Percentiles rank a stretch among this genome's conserved stretches.
These are phyloP conservation scores for Margaritifera margaritifera DNA, from an alignment of 2,888 invertebrate species.

Conservation along the genomic window DNA sequence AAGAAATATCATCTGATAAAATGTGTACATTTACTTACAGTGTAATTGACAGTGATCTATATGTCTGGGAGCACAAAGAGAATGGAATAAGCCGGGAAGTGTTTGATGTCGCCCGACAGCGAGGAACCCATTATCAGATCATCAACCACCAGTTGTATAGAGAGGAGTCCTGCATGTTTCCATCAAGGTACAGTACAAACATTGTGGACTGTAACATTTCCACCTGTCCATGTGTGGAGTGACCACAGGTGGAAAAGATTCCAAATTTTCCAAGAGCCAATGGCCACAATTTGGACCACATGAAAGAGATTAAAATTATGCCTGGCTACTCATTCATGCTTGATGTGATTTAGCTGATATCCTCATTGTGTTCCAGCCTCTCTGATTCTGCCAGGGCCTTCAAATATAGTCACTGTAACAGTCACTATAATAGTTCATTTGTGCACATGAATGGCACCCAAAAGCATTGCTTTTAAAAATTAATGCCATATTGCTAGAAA, in stretches of 20 bases:
- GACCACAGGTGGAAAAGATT: not conserved
- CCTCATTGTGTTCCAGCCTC: too few species aligned
- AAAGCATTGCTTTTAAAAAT: too few species aligned
- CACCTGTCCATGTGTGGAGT: not conserved
- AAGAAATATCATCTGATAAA: not conserved
- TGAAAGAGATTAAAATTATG: too few species aligned
- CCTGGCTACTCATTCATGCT: too few species aligned
- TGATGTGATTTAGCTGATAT: too few species aligned
- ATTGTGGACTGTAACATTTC: not conserved
- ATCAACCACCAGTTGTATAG: conserved; percentile 86
- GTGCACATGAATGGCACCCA: too few species aligned
- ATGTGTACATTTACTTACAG: conserved; percentile 52
- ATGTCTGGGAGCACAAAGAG: conserved; percentile 76
- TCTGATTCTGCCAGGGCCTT: too few species aligned
- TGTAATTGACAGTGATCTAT: conserved; percentile 82
- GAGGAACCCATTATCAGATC: conserved; percentile 88
- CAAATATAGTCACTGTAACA: too few species aligned
- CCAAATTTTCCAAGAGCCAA: too few species aligned
- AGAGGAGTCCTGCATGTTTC: conserved; percentile 90
- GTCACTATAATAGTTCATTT: too few species aligned
- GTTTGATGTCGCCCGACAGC: conserved; percentile 77
- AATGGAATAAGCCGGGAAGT: conserved; percentile 81
- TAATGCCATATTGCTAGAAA: too few species aligned
- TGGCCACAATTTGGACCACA: too few species aligned
- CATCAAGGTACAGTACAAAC: conserved; percentile 69